A percentile compares a stretch with the other conserved stretches of the same genome.
phyloP scores from a whole-genome alignment of 2,113 vertebrate species.

The Hippoglossus stenolepis region DNA sequence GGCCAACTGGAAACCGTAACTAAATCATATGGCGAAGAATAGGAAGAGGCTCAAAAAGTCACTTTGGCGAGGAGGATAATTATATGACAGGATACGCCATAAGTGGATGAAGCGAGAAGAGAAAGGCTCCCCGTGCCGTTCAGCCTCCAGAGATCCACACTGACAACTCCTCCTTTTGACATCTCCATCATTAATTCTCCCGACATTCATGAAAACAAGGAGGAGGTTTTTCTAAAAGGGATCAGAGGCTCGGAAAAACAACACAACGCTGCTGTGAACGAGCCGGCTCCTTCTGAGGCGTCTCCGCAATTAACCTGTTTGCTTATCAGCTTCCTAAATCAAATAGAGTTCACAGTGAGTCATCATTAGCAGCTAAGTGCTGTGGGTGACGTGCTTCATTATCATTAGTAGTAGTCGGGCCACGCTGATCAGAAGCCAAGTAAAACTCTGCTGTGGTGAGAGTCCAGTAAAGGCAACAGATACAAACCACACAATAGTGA shows the following conservation, averaged over 20 bases:
- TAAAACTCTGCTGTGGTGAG: conserved; percentile 48
- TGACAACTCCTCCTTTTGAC: conserved; percentile 37
- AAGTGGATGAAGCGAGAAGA: conserved; percentile 34
- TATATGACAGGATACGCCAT: conserved; percentile 35
- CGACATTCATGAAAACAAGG: conserved; percentile 26
- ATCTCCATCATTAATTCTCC: conserved; percentile 28
- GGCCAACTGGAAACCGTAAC: conserved; percentile 35
- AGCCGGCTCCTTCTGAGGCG: neutral
- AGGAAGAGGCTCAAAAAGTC: neutral
- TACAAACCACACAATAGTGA: neutral
- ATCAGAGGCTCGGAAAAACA: neutral
- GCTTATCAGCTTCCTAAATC: conserved; percentile 61
- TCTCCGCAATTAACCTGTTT: conserved; percentile 61
- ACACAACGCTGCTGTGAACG: too few relatives aligned
- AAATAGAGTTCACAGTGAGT: conserved; percentile 59
- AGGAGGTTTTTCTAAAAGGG: neutral
- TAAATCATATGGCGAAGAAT: conserved; percentile 41
- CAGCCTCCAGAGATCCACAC: neutral
- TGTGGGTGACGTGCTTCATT: conserved; percentile 57
- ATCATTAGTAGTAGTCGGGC: conserved; percentile 44
- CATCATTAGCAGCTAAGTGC: conserved; percentile 63
- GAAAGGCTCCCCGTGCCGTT: conserved; percentile 16
- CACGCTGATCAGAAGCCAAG: conserved; percentile 44
- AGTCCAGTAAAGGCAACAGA: conserved; percentile 4
- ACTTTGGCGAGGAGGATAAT: conserved; percentile 20